Conservation (phyloP, 2,888 invertebrate species). For the Melanchra persicariae region DNA sequence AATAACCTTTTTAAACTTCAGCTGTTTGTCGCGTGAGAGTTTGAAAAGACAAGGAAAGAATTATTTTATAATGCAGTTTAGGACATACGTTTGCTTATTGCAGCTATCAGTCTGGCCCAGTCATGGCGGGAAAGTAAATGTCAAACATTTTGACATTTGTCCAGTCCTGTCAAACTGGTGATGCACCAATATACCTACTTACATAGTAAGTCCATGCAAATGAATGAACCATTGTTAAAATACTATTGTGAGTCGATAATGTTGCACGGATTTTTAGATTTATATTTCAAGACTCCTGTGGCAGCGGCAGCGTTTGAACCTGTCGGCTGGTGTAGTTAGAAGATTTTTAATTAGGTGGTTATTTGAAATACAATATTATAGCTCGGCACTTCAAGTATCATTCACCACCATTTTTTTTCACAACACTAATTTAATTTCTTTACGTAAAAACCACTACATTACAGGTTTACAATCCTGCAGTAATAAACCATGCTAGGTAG, state of each 20-base stretch:
- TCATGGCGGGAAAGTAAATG: neutral
- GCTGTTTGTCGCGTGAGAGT: neutral
- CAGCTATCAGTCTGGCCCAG: neutral
- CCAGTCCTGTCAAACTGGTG: neutral
- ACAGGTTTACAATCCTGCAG: too few relatives aligned
- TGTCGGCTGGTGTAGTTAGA: too few relatives aligned
- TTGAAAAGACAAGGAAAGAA: too few relatives aligned
- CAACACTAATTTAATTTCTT: too few relatives aligned
- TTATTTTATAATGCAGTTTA: neutral
- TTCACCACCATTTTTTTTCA: too few relatives aligned
- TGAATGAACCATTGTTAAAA: neutral
- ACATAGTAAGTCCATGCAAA: neutral
- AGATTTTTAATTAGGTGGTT: too few relatives aligned
- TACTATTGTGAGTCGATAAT: neutral
- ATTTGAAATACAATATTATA: too few relatives aligned
- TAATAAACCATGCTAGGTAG: too few relatives aligned
- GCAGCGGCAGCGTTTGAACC: too few relatives aligned
- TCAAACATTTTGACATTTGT: neutral
- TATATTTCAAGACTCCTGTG: neutral
- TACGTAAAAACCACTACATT: too few relatives aligned
- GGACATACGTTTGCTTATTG: neutral
- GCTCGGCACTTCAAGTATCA: too few relatives aligned
- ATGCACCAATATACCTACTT: neutral
- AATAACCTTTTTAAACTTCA: constrained; percentile 20
- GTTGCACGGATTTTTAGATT: neutral